phyloP scores from a whole-genome alignment of 2,888 invertebrate species.

The Ormyrus thymus region DNA sequence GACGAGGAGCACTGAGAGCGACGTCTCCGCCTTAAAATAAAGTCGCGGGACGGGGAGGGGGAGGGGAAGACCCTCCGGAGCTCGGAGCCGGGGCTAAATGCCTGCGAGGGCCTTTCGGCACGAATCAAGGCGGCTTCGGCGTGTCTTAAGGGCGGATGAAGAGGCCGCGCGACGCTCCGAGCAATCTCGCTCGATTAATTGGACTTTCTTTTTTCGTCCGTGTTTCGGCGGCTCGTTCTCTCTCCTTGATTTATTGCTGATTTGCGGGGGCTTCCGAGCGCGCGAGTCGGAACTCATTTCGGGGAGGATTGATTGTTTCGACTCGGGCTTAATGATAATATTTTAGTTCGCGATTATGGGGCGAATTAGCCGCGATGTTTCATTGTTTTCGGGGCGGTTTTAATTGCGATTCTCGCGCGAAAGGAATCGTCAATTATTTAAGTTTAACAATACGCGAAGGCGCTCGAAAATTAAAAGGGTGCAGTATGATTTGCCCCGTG shows the following conservation, averaged over 20 bases:
- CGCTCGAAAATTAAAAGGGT: no score
- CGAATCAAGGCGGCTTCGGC: constrained; percentile 23
- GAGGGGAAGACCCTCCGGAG: neutral
- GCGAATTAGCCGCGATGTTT: no score
- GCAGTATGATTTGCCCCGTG: no score
- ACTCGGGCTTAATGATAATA: no score
- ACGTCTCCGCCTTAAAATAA: constrained; percentile 33
- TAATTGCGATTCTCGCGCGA: no score
- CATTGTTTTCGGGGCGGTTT: no score
- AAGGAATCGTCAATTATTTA: no score
- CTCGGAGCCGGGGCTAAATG: constrained; percentile 31
- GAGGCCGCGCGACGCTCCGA: neutral
- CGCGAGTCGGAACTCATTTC: neutral
- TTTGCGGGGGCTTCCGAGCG: neutral
- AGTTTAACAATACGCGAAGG: no score
- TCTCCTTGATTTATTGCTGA: neutral
- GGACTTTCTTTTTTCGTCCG: neutral
- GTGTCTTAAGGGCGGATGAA: neutral
- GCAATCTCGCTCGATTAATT: constrained; percentile 30
- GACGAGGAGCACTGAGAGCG: constrained; percentile 18
- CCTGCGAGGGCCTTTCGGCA: constrained; percentile 41
- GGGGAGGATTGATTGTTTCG: no score
- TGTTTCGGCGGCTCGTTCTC: neutral
- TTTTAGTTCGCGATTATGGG: no score
- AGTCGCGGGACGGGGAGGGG: constrained; percentile 2